A percentile compares a stretch with the other conserved stretches of the same genome.
Conservation (phyloP, 2,888 invertebrate species). For the Diarsia rubi region DNA sequence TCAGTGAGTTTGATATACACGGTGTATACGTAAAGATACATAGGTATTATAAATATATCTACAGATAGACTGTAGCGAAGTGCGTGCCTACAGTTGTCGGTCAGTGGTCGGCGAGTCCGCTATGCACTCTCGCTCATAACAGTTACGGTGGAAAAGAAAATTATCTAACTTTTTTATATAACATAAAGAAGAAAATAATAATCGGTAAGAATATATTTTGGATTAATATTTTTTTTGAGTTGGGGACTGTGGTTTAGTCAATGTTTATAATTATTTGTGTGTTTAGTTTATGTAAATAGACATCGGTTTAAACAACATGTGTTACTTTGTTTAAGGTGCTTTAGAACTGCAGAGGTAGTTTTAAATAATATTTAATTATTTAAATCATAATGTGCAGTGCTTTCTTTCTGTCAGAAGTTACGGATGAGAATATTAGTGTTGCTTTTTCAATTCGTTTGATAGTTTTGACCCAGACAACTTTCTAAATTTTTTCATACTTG, state of each 20-base stretch:
- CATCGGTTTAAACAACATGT: neutral
- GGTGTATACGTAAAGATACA: neutral
- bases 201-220: slow-evolving; percentile 31
- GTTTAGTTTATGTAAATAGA: too few relatives aligned
- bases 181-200: neutral
- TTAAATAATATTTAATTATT: neutral
- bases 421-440: neutral
- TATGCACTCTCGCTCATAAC: slow-evolving; percentile 25
- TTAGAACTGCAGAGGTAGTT: neutral
- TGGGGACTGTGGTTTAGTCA: neutral
- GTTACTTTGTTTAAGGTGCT: neutral
- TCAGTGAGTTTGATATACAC: neutral
- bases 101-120: slow-evolving; percentile 46
- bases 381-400: neutral
- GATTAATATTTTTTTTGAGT: neutral
- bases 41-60: neutral
- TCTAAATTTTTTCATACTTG: slow-evolving; percentile 7
- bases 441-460: neutral
- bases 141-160: slow-evolving; percentile 9
- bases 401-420: neutral
- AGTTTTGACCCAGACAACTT: slow-evolving; percentile 9
- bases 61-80: neutral
- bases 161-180: slow-evolving; percentile 20
- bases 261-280: too few relatives aligned
- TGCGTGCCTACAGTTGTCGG: slow-evolving; percentile 45